These are phyloP conservation scores for Cancer borealis DNA, from an alignment of 2,888 invertebrate species.

Conservation along the genomic window DNA sequence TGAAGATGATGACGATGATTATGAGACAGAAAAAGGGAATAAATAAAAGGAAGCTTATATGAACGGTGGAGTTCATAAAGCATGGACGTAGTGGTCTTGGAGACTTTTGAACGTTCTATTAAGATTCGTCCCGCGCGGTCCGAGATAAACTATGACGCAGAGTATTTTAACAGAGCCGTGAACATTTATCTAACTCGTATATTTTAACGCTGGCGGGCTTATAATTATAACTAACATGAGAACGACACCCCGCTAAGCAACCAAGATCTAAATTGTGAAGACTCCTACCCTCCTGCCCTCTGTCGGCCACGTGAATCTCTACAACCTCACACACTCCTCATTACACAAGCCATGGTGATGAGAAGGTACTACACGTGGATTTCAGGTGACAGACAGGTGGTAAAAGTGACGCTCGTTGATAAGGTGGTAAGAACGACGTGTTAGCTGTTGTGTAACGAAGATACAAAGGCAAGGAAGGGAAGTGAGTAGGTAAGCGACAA, in stretches of 20 bases:
- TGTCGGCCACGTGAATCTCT: neutral
- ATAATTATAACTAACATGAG: neutral
- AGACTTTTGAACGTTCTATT: slow-evolving; percentile 30
- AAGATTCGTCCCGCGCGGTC: slow-evolving; percentile 32
- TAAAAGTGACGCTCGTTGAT: neutral
- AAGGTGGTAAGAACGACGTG: neutral
- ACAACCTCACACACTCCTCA: neutral
- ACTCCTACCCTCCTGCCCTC: neutral
- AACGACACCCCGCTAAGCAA: slow-evolving; percentile 11
- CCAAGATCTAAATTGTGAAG: neutral
- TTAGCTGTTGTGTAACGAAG: neutral
- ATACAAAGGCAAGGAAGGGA: neutral
- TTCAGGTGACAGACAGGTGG: neutral
- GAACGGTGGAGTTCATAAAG: neutral
- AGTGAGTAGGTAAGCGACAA: neutral
- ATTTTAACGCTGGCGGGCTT: slow-evolving; percentile 3
- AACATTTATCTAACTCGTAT: slow-evolving; percentile 17
- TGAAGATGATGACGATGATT: neutral
- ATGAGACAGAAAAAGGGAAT: neutral
- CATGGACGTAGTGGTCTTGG: neutral
- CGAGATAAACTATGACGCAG: neutral
- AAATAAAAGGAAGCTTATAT: neutral
- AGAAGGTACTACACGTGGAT: neutral
- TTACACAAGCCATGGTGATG: too few species aligned
- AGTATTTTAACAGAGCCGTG: slow-evolving; percentile 13